A percentile compares a stretch with the other conserved stretches of the same genome.
phyloP scores from a whole-genome alignment of 2,888 invertebrate species.

The Bimastos eiseni region DNA sequence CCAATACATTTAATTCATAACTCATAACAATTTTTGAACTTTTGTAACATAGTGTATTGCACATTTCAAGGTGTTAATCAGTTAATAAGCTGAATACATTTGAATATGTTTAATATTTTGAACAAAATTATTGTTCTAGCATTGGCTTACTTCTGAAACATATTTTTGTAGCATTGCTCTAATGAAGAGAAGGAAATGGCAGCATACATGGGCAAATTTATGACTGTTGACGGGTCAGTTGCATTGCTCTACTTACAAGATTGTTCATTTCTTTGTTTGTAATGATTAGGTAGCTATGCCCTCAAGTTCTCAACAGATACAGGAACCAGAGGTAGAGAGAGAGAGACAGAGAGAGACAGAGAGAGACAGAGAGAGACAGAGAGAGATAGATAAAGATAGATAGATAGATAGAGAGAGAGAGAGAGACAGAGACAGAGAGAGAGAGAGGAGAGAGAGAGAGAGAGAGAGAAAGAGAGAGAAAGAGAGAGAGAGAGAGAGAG shows the following conservation, averaged over 20 bases:
- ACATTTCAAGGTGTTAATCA: neutral
- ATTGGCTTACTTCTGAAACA: neutral
- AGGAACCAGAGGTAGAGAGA: neutral
- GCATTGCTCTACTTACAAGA: neutral
- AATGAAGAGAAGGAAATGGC: conserved; percentile 88
- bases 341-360: neutral
- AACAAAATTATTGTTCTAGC: neutral
- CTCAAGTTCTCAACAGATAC: neutral
- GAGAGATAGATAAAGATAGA: neutral
- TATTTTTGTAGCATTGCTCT: conserved; percentile 41
- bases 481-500: no score
- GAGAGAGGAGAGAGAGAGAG: neutral
- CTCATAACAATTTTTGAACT: neutral
- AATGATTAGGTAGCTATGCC: neutral
- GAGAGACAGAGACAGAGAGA: neutral
- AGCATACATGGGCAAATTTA: conserved; percentile 53
- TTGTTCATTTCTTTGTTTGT: neutral
- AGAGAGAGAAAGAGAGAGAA: neutral
- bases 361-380: neutral
- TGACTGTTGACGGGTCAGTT: neutral
- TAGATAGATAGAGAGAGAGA: no score
- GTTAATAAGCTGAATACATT: no score
- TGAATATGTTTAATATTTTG: neutral
- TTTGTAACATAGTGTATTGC: neutral
- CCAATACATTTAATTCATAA: neutral